These are phyloP conservation scores for Brachionus asplanchnoidis DNA, from an alignment of 1,140 invertebrate genomes.

Conservation along the genomic window DNA sequence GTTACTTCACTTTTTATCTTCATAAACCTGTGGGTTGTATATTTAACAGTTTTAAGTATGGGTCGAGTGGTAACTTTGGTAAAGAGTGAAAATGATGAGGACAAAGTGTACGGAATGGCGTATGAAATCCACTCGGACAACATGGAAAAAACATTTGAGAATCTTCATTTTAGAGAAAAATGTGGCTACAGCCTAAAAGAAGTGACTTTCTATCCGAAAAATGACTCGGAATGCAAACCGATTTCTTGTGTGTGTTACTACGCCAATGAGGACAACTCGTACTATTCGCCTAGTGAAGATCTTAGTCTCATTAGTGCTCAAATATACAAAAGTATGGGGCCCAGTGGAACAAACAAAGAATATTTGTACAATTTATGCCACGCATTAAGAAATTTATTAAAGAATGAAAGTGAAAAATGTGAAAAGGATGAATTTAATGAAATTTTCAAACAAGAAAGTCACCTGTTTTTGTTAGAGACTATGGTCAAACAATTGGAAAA, in stretches of 20 bases:
- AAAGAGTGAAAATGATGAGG: not conserved
- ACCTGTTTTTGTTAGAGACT: not conserved
- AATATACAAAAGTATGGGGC: conserved; percentile 27
- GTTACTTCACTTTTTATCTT: not conserved
- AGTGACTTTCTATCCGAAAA: conserved; percentile 16
- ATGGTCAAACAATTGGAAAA: not conserved
- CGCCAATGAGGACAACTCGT: conserved; percentile 26
- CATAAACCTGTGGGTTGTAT: not conserved
- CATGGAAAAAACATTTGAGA: conserved; percentile 22
- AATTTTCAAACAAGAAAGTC: not conserved
- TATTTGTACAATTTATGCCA: conserved; percentile 26
- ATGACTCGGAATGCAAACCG: not conserved
- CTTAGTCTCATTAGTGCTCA: not conserved
- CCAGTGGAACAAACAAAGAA: conserved; percentile 39
- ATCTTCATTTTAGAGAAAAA: conserved; percentile 38
- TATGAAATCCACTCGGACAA: conserved; percentile 34
- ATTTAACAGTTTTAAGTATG: conserved; percentile 4
- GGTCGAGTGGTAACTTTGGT: conserved; percentile 34
- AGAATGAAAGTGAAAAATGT: not conserved
- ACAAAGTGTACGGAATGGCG: conserved; percentile 27
- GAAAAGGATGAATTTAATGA: not conserved
- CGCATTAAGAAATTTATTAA: not conserved
- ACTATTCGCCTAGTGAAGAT: conserved; percentile 22
- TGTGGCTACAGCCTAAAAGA: conserved; percentile 34
- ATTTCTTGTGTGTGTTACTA: conserved; percentile 28